phyloP scores from a whole-genome alignment of 2,888 invertebrate species.

The Plagiodera versicolora region DNA sequence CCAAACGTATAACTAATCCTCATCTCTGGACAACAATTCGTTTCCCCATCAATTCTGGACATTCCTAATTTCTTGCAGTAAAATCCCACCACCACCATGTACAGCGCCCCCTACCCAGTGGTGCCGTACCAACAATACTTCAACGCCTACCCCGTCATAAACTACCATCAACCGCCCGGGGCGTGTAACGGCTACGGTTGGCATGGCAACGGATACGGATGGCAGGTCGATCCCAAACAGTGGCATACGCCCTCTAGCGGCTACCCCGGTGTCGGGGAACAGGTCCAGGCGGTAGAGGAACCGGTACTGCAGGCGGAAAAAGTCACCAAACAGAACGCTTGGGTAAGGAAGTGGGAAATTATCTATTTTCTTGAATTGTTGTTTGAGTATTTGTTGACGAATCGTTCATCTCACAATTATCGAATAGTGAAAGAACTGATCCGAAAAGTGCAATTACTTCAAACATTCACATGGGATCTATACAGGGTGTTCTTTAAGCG shows the following conservation, averaged over 20 bases:
- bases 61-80: conserved; percentile 6
- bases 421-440: no score
- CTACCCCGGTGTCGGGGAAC: conserved; percentile 38
- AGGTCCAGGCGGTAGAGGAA: conserved; percentile 44
- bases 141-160: conserved; percentile 51
- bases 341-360: conserved; percentile 42
- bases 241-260: conserved; percentile 47
- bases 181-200: conserved; percentile 54
- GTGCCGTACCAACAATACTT: conserved; percentile 50
- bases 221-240: conserved; percentile 51
- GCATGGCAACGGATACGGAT: conserved; percentile 55
- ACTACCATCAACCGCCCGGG: conserved; percentile 50
- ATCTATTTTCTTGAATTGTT: no score
- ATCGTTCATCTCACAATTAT: no score
- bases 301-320: conserved; percentile 48
- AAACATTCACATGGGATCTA: no score
- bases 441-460: no score
- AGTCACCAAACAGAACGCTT: conserved; percentile 49
- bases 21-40: no score
- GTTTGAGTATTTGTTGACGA: no score
- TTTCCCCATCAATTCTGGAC: no score
- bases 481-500: no score
- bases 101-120: conserved; percentile 30
- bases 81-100: conserved; percentile 27
- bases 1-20: no score